Evolutionary conservation across 2,797 vertebrate genomes (phyloP), one percentile per base, ranked within the genome.

Genomic region (Aratinga solstitialis): DNA sequence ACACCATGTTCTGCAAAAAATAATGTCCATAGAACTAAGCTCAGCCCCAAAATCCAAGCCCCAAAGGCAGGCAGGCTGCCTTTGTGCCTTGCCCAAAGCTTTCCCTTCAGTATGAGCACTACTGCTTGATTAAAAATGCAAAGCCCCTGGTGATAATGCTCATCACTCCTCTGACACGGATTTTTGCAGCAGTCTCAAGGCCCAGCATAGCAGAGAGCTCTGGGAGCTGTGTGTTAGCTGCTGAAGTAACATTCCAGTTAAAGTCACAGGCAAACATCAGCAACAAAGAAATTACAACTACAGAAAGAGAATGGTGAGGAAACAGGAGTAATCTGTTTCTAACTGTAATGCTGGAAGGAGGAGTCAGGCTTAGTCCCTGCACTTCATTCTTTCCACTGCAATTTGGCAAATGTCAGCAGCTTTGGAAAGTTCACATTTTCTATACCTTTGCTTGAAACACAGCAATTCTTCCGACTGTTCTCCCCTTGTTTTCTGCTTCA

Each of bases 181-280:
- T 77, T 77, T 66, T 69, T 3, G 7, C 14, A 36, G 45, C 1
- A 1, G 36, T 53, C 80, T 53, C 73, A 45, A 36, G 67, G 53
- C 65, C 24, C 34, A 11, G 1, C 1, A 0, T 30, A 1, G 0
- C 42, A 36, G 65, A 36, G 50, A 10, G 42, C 11, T 86, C 54
- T 19, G 54, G 87, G 13, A 87, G 67, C 51, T 66, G 53, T 16
- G 47, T 59, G 32, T 47, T 56, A 58, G 42, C 53, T 69, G 42
- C 27, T 6, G 34, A 53, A 51, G 66, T 4, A 40, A 32, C n/a
- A 27, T 29, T 73, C n/a, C 30, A 4, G 26, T 17, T 34, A n/a
- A 74, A 73, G 38, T 51, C 53, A 20, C 63, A 23, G 77, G 26
- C 53, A 53, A 56, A n/a, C 2, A 5, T 14, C 40, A 40, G 13